Base-by-base conservation (phyloP, 1,140 invertebrate species). In the Mycetomoellerius zeteki region DNA sequence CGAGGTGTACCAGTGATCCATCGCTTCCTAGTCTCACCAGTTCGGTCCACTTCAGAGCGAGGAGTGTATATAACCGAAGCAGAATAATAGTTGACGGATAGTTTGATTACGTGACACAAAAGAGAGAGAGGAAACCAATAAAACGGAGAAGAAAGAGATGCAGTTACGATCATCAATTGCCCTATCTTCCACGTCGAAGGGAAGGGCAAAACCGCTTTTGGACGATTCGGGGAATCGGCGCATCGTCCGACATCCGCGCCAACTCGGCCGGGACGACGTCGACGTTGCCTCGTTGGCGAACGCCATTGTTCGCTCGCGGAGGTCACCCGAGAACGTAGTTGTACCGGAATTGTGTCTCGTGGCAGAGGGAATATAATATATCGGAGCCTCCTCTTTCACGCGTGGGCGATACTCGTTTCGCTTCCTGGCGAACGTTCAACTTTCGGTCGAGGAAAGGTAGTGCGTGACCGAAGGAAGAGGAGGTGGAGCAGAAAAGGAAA, bases 261-360 rank as follows among this genome's bases (percentile, higher is more conserved):
- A 64, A 2, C 37, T 72, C 43, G 56, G 71, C 12, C 64, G 84
- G 33, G 50, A 0, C 24, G 27, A 62, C 60, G 27, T 64, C 85
- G 50, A 33, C 72, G 37, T 67, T 7, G 65, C 37, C 81, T 47
- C 62, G 62, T 33, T 60, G 37, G 80, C 69, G 37, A 84, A 75
- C 54, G 87, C 87, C 87, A 89, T 89, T 89, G 87, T 89, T 89
- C 84, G 54, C 37, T 12, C 19, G 88, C 82, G 12, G 75, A 69
- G 73, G 87, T 86, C 73, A 80, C 24, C 2, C 65, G 80, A 24
- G 50, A 88, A 50, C 72, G 58, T 47, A n/a, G 76, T 27, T 21
- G 47, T 50, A 73, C 24, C 62, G 30, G 43, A 67, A 16, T 86
- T 62, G 47, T 2, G 71, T 69, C 77, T 50, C 27, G 21, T 5